phyloP scores from a whole-genome alignment of 1,140 invertebrate species.

The Drosophila prosaltans region DNA sequence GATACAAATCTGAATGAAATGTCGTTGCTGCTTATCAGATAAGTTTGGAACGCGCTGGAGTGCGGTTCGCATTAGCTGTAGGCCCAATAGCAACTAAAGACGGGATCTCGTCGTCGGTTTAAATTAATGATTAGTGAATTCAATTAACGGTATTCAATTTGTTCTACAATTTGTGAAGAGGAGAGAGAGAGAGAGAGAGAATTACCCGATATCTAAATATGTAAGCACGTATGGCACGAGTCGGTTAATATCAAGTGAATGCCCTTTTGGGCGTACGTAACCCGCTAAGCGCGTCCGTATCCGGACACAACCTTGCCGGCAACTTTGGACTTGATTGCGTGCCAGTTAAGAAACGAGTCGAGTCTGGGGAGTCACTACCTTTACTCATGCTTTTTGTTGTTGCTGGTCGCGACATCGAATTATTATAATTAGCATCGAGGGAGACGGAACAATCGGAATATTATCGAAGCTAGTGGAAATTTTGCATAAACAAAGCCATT shows the following conservation, averaged over 20 bases:
- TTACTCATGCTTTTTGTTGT: constrained; percentile 15
- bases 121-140: neutral
- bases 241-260: constrained; percentile 14
- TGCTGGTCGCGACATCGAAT: constrained; percentile 59
- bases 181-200: too few relatives aligned
- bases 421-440: constrained; percentile 78
- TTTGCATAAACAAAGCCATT: constrained; percentile 59
- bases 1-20: constrained; percentile 79
- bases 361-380: constrained; percentile 33
- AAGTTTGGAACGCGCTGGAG: constrained; percentile 72
- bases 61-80: constrained; percentile 47
- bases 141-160: constrained; percentile 15
- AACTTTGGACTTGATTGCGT: constrained; percentile 65
- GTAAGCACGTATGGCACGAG: neutral
- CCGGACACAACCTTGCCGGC: constrained; percentile 40
- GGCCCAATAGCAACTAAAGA: constrained; percentile 29
- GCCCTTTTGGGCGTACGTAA: constrained; percentile 1
- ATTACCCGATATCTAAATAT: too few relatives aligned
- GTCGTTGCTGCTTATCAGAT: constrained; percentile 75
- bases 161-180: too few relatives aligned
- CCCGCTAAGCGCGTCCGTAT: constrained; percentile 19
- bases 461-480: constrained; percentile 68
- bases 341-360: constrained; percentile 46
- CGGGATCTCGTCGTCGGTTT: constrained; percentile 9
- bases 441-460: constrained; percentile 47